Base-by-base conservation (phyloP, 2,797 vertebrate genomes). In the Sebastes matsubarae region DNA sequence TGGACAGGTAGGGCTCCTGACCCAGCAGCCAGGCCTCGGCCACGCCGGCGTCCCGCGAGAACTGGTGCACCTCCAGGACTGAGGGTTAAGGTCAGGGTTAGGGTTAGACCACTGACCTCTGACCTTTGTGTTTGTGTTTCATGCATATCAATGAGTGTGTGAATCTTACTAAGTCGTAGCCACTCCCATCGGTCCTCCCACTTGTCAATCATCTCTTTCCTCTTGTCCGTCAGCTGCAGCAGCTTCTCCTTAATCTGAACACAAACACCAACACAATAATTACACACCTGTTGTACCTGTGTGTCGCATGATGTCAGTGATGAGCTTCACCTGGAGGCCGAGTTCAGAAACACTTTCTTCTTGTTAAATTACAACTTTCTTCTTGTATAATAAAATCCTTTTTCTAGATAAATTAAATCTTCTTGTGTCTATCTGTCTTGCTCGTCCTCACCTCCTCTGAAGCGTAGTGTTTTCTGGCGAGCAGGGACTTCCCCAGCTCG, bases 181-280 rank as follows among this genome's bases (percentile, higher is more conserved):
- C 98, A 99, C 88, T 99, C 98, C 98, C 98, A 99, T 86, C 98
- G 95, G 92, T 99, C 98, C 95, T 99, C 98, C 98, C 98, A 99
- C 83, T 98, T 98, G 95, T 98, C 98, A 90, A 99, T 98, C 98
- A 99, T 99, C 85, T 99, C 97, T 96, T 99, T 99, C 94, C 98
- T 98, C 93, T 99, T 98, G 89, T 99, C 98, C 0, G 98, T 99
- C 94, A 99, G 92, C 92, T 98, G 97, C 73, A 99, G 94, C 87
- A 99, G 92, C 91, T 97, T 99, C 78, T 99, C 98, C 88, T 98
- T 99, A 81, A 99, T 98, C 98, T 99, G 95, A 20, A 29, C 4
- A 30, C 18, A 70, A 0, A 76, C 5, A 75, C 7, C 59, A 65
- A 27, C 24, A 42, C 11, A 42, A 0, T 42, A 16, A 42, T 42